These are phyloP conservation scores for Trogon surrucura DNA, from an alignment of 2,113 vertebrate genomes.

Conservation along the genomic window DNA sequence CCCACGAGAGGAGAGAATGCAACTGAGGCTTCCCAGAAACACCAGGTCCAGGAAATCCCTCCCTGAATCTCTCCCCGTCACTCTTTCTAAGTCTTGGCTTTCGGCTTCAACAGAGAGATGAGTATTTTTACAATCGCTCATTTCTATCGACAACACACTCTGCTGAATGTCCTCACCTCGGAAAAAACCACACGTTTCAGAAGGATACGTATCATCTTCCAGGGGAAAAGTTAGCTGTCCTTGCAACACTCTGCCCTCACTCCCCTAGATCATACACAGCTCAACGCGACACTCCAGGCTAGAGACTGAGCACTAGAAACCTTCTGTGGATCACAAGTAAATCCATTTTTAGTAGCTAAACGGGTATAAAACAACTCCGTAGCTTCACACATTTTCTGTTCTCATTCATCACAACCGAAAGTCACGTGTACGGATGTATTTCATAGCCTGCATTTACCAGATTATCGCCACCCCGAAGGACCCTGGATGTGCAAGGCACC, in stretches of 20 bases:
- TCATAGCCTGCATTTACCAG: neutral
- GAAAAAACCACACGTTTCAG: accelerated
- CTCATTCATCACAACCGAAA: neutral
- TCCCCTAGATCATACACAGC: neutral
- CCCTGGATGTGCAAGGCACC: neutral
- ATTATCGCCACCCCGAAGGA: neutral
- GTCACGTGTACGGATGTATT: neutral
- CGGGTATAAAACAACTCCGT: neutral
- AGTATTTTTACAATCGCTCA: neutral
- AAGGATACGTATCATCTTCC: neutral
- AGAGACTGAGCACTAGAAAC: neutral
- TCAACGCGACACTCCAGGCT: neutral
- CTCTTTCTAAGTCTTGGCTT: neutral
- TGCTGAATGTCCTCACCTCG: neutral
- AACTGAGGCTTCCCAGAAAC: neutral
- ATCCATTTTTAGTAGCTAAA: neutral
- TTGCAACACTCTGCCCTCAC: neutral
- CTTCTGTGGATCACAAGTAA: accelerated
- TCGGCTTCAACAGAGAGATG: neutral
- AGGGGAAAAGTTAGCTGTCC: neutral
- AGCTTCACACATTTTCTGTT: neutral
- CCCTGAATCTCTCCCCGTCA: neutral
- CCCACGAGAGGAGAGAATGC: neutral
- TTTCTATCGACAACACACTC: neutral
- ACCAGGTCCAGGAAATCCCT: neutral